Evolutionary conservation across 1,140 invertebrate genomes (phyloP).

Genomic region (Acyrthosiphon pisum): DNA sequence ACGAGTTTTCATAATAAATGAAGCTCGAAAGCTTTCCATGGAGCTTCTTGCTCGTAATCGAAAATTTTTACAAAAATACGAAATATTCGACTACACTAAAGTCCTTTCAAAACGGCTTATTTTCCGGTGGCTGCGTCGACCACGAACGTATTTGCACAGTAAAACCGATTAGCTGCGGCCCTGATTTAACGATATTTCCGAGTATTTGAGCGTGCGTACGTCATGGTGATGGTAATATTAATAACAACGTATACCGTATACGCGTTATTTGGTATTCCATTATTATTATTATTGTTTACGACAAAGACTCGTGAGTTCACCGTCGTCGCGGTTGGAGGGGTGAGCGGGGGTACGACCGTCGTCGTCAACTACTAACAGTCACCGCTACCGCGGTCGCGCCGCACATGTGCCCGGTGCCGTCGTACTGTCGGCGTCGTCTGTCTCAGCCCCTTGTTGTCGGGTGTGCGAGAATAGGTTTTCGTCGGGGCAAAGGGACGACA

Average conservation of each 20-base stretch:
- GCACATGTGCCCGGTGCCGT: background rate
- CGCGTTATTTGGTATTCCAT: background rate
- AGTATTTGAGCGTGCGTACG: background rate
- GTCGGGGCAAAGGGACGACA: background rate
- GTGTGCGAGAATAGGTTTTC: background rate
- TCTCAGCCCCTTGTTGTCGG: background rate
- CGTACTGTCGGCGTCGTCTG: background rate
- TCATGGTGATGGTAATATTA: background rate
- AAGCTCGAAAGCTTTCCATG: no score
- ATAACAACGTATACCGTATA: background rate
- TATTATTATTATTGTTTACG: background rate
- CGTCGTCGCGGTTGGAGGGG: background rate
- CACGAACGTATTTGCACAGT: background rate
- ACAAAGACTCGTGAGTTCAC: background rate
- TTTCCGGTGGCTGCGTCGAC: background rate
- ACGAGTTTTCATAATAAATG: background rate
- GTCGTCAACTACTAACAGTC: background rate
- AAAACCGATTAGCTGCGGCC: background rate
- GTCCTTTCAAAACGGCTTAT: background rate
- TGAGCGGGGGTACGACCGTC: background rate
- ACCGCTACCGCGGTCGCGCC: background rate
- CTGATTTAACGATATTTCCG: constrained; percentile 11
- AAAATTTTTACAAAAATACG: background rate
- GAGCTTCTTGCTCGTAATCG: background rate
- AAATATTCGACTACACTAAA: no score